phyloP scores from a whole-genome alignment of 2,113 vertebrate species.

The Psilopsiagon aymara region DNA sequence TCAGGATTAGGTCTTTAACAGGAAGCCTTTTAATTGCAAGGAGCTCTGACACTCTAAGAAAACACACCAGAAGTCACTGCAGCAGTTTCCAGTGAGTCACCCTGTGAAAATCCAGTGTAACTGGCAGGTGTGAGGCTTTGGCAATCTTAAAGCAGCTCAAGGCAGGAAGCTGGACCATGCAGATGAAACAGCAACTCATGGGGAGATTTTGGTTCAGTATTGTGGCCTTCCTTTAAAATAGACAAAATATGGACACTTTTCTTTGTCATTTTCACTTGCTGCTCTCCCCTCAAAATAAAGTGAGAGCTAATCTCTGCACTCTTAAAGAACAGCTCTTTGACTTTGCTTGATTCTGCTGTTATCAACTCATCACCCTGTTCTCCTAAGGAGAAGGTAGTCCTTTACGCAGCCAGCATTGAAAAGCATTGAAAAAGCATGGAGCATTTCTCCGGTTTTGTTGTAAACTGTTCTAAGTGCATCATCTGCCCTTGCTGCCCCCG shows the following conservation, averaged over 20 bases:
- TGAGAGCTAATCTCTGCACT: background rate
- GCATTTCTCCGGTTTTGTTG: background rate
- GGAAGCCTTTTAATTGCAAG: conserved; percentile 29
- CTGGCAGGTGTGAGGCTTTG: background rate
- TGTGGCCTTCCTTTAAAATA: background rate
- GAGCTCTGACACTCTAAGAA: background rate
- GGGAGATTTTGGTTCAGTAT: background rate
- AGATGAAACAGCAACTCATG: background rate
- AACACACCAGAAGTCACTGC: background rate
- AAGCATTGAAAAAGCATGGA: too few relatives aligned
- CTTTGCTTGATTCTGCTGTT: background rate
- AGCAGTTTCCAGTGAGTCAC: background rate
- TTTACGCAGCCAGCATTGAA: background rate
- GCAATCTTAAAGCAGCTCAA: background rate
- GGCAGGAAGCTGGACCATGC: background rate
- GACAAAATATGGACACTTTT: fast-evolving
- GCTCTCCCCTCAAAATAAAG: background rate
- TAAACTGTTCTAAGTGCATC: background rate
- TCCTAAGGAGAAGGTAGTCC: background rate
- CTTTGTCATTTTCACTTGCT: background rate
- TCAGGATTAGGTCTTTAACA: background rate
- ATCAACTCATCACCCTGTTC: background rate
- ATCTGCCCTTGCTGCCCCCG: background rate
- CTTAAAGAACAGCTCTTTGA: background rate
- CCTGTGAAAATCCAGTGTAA: fast-evolving